These are phyloP conservation scores for Setophaga coronata DNA, from an alignment of 2,113 vertebrate genomes.

Conservation along the genomic window DNA sequence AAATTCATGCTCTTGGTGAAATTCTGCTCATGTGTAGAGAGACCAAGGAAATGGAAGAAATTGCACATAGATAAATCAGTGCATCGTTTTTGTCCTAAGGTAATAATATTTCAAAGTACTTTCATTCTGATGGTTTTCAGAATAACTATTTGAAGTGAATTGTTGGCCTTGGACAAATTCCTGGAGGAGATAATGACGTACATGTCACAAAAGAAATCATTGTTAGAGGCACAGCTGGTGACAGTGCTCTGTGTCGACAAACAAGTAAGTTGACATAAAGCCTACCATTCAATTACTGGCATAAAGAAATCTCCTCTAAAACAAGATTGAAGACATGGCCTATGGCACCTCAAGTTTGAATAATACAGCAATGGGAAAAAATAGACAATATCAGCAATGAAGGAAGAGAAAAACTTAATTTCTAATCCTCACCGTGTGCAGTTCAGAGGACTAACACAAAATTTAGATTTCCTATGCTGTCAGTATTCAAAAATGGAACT, in stretches of 20 bases:
- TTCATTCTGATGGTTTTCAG: constrained; percentile 42
- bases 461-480: neutral
- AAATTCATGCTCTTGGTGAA: neutral
- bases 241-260: neutral
- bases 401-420: neutral
- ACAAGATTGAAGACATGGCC: constrained; percentile 16
- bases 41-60: neutral
- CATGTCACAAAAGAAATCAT: constrained; percentile 49
- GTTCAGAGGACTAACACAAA: neutral
- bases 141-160: constrained; percentile 46
- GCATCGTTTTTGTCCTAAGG: constrained; percentile 25
- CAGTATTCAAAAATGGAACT: neutral
- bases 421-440: neutral
- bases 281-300: constrained; percentile 36
- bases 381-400: neutral
- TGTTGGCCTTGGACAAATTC: constrained; percentile 53
- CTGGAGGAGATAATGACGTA: constrained; percentile 9
- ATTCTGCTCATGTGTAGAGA: neutral
- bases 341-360: constrained; percentile 26
- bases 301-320: constrained; percentile 48
- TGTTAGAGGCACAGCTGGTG: constrained; percentile 11
- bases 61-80: neutral
- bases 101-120: constrained; percentile 42
- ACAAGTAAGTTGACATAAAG: constrained; percentile 33
- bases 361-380: constrained; percentile 2